Evolutionary conservation across 2,113 vertebrate genomes (phyloP), one percentile per base, ranked within the genome.

Genomic region (Tragelaphus buxtoni): DNA sequence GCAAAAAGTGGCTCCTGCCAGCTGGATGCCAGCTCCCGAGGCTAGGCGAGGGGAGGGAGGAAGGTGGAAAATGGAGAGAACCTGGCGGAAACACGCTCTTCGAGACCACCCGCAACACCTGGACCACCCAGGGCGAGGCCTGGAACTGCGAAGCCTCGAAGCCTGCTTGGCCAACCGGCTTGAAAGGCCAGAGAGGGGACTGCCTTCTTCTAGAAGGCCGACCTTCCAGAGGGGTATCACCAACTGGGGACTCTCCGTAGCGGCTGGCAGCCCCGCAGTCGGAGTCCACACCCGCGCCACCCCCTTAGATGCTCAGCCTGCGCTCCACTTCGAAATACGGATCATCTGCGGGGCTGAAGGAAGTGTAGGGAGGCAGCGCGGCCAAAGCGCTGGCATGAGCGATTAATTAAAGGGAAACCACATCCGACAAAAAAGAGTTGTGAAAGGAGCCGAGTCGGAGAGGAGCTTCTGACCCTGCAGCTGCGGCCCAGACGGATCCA

Each of bases 341-440:
- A 98, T 98, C 98, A 94, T 95, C 95, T 97, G 98, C 90, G 28
- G 81, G 30, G 24, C 76, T 47, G 63, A 42, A 77, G 49, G 82
- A 83, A 84, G 83, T 90, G 92, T 16, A 20, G 83, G 86, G 84
- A 92, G 96, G 58, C 77, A 56, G 89, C 35, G 92, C 96, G 87
- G 97, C 92, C 96, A 98, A 98, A 98, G 97, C 98, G 95, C 63
- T 9, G 95, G 96, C 98, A 98, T 98, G 97, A 98, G 98, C 98
- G 98, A 99, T 98, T 98, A 98, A 99, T 98, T 98, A 99, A 97
- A 96, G 86, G 95, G 96, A 98, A 98, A 98, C 98, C 98, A 99
- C 98, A 98, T 99, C 98, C 98, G 98, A 99, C 98, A 98, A 98
- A 94, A 96, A 95, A 89, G 89, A 87, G 97, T 97, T 98, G 96